Conservation (phyloP, 2,888 invertebrate genomes). For the Mimachlamys varia region DNA sequence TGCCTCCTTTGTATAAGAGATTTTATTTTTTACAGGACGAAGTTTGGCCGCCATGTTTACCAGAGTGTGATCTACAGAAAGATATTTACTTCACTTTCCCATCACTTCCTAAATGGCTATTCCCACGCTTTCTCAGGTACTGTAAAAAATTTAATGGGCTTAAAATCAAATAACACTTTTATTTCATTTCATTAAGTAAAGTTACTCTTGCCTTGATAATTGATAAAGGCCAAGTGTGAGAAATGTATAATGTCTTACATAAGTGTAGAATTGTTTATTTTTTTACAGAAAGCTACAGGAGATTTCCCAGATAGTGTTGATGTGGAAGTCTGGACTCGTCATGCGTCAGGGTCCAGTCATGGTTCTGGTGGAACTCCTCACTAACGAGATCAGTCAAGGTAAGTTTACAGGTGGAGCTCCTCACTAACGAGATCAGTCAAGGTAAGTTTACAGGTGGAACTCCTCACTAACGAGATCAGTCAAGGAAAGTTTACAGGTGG, state of each 20-base stretch:
- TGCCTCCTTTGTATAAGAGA: no score
- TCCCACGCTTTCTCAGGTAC: background rate
- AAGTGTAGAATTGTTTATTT: no score
- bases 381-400: background rate
- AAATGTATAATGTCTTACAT: no score
- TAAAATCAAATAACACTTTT: no score
- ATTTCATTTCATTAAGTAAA: no score
- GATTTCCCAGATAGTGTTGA: background rate
- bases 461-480: no score
- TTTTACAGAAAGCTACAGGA: background rate
- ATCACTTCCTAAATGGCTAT: background rate
- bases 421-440: no score
- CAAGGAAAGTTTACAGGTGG: no score
- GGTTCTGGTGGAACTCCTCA: background rate
- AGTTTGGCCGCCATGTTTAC: background rate
- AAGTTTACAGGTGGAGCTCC: no score
- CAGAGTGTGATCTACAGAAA: slow-evolving; percentile 18
- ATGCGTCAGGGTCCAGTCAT: background rate
- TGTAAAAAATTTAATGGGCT: no score
- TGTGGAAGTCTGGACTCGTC: background rate
- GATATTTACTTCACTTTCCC: background rate
- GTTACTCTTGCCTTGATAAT: no score
- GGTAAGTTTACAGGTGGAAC: background rate
- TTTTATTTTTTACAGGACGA: background rate
- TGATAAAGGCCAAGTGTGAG: no score